Percentiles rank a stretch among this genome's conserved stretches.
phyloP scores from a whole-genome alignment of 2,113 vertebrate genomes.

The Axis porcinus region DNA sequence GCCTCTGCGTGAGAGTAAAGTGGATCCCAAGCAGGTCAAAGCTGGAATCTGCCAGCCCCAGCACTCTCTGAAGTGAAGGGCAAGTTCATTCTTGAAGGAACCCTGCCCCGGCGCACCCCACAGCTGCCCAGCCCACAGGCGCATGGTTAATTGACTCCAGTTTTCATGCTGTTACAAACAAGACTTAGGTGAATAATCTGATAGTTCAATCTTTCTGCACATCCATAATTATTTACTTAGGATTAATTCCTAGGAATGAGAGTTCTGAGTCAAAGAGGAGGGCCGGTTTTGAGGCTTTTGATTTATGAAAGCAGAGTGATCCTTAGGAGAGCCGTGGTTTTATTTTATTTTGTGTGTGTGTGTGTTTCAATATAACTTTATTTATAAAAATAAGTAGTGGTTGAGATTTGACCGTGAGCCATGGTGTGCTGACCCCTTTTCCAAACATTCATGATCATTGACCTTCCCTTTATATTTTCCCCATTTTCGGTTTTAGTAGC shows the following conservation, averaged over 20 bases:
- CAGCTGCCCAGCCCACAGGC: neutral
- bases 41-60: neutral
- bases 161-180: neutral
- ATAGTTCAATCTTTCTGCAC: neutral
- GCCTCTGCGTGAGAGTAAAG: neutral
- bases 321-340: neutral
- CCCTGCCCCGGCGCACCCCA: accelerated
- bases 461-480: neutral
- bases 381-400: neutral
- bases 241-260: neutral
- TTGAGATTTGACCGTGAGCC: neutral
- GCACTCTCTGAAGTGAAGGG: neutral
- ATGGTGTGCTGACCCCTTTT: neutral
- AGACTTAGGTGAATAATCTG: neutral
- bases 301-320: neutral
- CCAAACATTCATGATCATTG: neutral
- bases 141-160: neutral
- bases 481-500: neutral
- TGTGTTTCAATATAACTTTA: neutral
- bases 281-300: neutral
- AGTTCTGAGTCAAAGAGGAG: neutral
- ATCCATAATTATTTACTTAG: neutral
- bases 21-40: neutral
- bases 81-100: neutral
- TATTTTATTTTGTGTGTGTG: neutral